Percentiles rank a stretch among this genome's conserved stretches.
Conservation (phyloP, 2,888 invertebrate species). For the Melangyna quadrimaculata region DNA sequence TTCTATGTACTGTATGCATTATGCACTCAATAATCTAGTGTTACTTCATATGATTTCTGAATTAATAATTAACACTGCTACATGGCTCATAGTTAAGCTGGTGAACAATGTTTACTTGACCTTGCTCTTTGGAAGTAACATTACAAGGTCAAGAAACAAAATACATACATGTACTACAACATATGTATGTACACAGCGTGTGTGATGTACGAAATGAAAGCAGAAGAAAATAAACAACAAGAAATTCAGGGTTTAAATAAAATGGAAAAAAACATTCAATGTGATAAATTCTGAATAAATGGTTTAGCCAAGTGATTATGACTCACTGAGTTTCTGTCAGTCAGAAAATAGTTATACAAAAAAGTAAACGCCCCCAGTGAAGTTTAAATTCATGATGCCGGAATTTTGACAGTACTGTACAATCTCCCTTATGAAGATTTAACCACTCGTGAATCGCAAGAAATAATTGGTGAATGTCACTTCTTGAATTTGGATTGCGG, state of each 20-base stretch:
- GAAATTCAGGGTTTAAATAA: not conserved
- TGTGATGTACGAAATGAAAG: not conserved
- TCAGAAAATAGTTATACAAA: too few species aligned
- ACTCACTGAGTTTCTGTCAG: too few species aligned
- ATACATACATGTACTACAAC: not conserved
- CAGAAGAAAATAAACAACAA: not conserved
- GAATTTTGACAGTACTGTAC: too few species aligned
- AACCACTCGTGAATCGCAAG: too few species aligned
- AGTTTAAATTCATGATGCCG: too few species aligned
- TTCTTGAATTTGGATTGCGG: too few species aligned
- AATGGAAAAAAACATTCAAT: not conserved
- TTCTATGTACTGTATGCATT: too few species aligned
- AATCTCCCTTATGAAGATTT: too few species aligned
- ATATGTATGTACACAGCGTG: not conserved
- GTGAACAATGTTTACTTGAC: conserved; percentile 24
- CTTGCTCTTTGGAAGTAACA: conserved; percentile 48
- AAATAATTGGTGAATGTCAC: too few species aligned
- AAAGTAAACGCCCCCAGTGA: too few species aligned
- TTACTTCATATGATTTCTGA: not conserved
- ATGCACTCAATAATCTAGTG: not conserved
- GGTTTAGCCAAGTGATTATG: too few species aligned
- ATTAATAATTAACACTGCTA: not conserved
- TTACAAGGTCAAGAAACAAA: not conserved
- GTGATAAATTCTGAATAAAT: not conserved
- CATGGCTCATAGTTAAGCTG: not conserved